Percentiles rank a stretch among this genome's conserved stretches.
These are phyloP conservation scores for Aleiodes alternator DNA, from an alignment of 2,888 invertebrate species.

Conservation along the genomic window DNA sequence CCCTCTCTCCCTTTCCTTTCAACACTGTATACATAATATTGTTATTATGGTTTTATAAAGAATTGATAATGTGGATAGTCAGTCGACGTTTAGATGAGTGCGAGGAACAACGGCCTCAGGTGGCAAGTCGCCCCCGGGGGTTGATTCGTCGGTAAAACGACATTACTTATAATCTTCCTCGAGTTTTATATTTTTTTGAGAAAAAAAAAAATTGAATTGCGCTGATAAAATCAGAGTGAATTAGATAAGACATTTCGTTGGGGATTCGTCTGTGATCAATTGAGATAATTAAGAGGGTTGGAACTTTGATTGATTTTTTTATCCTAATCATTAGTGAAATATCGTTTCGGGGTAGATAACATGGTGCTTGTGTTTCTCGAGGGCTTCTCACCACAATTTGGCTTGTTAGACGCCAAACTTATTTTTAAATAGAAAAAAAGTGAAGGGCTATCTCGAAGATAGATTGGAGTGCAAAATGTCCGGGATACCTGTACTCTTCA, in stretches of 20 bases:
- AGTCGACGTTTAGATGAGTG: conserved; percentile 67
- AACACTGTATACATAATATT: conserved; percentile 6
- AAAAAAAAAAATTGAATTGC: conserved; percentile 42
- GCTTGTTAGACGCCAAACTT: neutral
- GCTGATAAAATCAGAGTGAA: neutral
- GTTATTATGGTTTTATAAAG: conserved; percentile 56
- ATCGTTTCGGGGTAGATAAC: neutral
- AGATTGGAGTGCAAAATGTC: conserved; percentile 74
- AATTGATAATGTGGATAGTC: conserved; percentile 69
- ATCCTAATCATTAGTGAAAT: too few relatives aligned
- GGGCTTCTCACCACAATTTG: neutral
- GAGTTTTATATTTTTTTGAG: neutral
- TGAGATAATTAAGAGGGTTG: neutral
- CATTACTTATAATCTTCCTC: too few relatives aligned
- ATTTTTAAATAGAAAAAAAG: too few relatives aligned
- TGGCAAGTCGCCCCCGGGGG: conserved; percentile 28
- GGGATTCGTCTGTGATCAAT: too few relatives aligned
- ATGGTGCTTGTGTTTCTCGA: conserved; percentile 22
- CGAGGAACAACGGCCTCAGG: conserved; percentile 57
- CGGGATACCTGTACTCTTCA: conserved; percentile 85
- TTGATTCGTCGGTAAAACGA: conserved; percentile 35
- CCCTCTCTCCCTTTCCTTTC: conserved; percentile 47
- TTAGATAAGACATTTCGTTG: neutral
- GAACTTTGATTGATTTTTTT: neutral
- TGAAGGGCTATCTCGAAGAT: neutral